phyloP scores from a whole-genome alignment of 1,140 invertebrate species.

The Mercenaria mercenaria region DNA sequence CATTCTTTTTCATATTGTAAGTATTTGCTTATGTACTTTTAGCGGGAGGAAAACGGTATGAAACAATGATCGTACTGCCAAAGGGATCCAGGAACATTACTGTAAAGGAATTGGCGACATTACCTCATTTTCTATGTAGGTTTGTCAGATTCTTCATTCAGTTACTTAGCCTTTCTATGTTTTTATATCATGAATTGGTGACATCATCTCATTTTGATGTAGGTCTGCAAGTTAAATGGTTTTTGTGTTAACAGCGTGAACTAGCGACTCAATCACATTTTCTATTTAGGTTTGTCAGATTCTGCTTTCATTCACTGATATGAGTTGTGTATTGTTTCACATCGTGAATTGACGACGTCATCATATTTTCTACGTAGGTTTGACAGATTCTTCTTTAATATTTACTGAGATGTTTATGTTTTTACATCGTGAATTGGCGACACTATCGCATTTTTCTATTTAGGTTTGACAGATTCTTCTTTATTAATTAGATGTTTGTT shows the following conservation, averaged over 20 bases:
- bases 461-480: constrained; percentile 69
- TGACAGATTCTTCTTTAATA: too few species aligned
- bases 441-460: constrained; percentile 81
- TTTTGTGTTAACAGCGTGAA: too few species aligned
- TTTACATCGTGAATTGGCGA: constrained; percentile 89
- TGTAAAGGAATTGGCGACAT: constrained; percentile 90
- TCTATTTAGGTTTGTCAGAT: constrained; percentile 73
- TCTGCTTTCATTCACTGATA: too few species aligned
- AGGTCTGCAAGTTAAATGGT: too few species aligned
- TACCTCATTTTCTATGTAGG: constrained; percentile 77
- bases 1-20: too few species aligned
- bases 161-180: background rate
- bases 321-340: background rate
- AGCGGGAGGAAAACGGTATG: constrained; percentile 88
- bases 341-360: too few species aligned
- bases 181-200: too few species aligned
- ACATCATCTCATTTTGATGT: too few species aligned
- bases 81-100: constrained; percentile 94
- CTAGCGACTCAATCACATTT: constrained; percentile 84
- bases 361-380: too few species aligned
- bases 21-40: too few species aligned
- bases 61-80: constrained; percentile 93
- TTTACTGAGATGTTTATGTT: too few species aligned
- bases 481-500: too few species aligned
- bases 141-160: constrained; percentile 26